A percentile compares a stretch with the other conserved stretches of the same genome.
These are phyloP conservation scores for Tiliqua scincoides DNA, from an alignment of 2,113 vertebrate species.

Conservation along the genomic window DNA sequence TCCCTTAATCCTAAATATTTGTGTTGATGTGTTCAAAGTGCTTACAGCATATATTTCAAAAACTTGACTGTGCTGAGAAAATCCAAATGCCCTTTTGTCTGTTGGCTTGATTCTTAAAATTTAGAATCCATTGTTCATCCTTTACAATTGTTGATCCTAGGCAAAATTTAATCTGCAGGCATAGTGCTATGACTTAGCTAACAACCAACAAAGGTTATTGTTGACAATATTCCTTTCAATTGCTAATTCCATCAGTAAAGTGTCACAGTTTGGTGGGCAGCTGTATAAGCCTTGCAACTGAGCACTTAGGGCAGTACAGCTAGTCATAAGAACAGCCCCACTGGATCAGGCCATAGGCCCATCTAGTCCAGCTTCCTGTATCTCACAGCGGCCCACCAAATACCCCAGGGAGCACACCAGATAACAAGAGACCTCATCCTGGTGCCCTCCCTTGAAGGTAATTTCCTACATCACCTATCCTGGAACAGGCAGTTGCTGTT, in stretches of 20 bases:
- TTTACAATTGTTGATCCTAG: neutral
- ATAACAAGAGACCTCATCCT: too few relatives aligned
- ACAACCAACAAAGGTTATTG: neutral
- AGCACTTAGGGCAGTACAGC: neutral
- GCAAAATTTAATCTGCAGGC: neutral
- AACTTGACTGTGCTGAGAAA: neutral
- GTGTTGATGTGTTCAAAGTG: slow-evolving; percentile 22
- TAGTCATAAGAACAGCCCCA: too few relatives aligned
- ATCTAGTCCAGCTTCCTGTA: too few relatives aligned
- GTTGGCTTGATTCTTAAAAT: neutral
- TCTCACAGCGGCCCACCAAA: too few relatives aligned
- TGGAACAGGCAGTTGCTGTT: rapidly evolving
- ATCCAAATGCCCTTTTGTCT: slow-evolving; percentile 22
- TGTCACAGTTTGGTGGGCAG: neutral
- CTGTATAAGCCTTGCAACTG: neutral
- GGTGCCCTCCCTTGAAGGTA: neutral
- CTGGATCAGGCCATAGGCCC: too few relatives aligned
- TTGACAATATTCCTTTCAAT: neutral
- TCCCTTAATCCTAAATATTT: slow-evolving; percentile 4
- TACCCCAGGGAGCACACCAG: too few relatives aligned
- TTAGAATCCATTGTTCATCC: neutral
- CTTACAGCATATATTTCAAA: slow-evolving; percentile 18
- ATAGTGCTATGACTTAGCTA: neutral
- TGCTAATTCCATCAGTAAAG: neutral
- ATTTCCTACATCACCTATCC: neutral